These are phyloP conservation scores for Coptotermes formosanus DNA, from an alignment of 1,140 invertebrate species.

Conservation along the genomic window DNA sequence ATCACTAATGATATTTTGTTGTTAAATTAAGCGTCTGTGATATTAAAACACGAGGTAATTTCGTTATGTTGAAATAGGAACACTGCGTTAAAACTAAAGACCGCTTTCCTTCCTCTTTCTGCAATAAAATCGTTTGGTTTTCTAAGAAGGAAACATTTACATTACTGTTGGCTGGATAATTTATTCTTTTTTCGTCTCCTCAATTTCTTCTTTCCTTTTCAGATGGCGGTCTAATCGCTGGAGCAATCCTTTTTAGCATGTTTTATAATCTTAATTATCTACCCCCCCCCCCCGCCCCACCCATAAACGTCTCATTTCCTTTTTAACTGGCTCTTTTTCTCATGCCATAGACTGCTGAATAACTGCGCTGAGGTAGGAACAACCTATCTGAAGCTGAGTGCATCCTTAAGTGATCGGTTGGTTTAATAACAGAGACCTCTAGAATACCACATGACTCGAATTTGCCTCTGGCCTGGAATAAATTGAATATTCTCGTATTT, in stretches of 20 bases:
- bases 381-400: neutral
- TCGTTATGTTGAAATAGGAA: neutral
- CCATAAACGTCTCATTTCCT: neutral
- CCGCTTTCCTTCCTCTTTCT: neutral
- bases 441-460: neutral
- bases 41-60: too few relatives aligned
- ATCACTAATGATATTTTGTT: too few relatives aligned
- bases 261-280: neutral
- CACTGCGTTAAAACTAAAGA: neutral
- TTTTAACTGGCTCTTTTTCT: neutral
- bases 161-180: neutral
- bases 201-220: neutral
- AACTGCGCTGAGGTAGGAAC: neutral
- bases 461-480: neutral
- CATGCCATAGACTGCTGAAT: neutral
- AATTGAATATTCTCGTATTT: neutral
- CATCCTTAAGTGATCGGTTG: neutral
- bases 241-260: neutral
- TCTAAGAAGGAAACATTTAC: neutral
- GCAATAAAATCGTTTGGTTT: neutral
- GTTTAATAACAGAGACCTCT: neutral
- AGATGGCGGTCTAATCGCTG: neutral
- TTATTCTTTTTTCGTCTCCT: neutral
- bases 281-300: too few relatives aligned
- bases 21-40: too few relatives aligned